Percentiles rank a stretch among this genome's conserved stretches.
phyloP scores from a whole-genome alignment of 2,888 invertebrate species.

The Eupithecia insigniata region DNA sequence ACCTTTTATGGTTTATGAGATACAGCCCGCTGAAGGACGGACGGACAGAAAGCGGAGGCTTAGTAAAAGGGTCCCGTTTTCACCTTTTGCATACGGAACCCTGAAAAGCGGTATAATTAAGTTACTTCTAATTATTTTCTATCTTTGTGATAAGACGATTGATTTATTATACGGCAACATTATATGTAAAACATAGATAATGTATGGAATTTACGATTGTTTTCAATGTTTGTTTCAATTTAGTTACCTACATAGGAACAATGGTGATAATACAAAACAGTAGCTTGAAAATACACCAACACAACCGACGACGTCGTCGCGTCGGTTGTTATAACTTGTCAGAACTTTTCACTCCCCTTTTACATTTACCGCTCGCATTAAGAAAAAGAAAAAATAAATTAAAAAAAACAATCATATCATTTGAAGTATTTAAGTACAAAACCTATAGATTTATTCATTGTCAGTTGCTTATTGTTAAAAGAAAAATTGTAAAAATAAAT shows the following conservation, averaged over 20 bases:
- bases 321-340: background rate
- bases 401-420: background rate
- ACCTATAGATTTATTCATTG: no score
- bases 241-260: background rate
- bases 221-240: constrained; percentile 42
- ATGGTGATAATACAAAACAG: background rate
- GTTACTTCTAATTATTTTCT: constrained; percentile 78
- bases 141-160: constrained; percentile 70
- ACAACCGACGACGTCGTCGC: no score
- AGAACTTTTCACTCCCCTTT: background rate
- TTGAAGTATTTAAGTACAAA: background rate
- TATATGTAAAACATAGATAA: constrained; percentile 64
- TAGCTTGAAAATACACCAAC: background rate
- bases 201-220: constrained; percentile 68
- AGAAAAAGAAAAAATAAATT: background rate
- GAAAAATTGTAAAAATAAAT: no score
- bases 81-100: no score
- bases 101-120: constrained; percentile 75
- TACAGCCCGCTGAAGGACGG: no score
- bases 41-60: no score
- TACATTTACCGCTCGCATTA: background rate
- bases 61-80: no score
- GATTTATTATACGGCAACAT: constrained; percentile 70
- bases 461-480: no score
- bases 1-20: no score